Conservation (phyloP, 2,797 vertebrate genomes). For the Loris lydekkerianus region DNA sequence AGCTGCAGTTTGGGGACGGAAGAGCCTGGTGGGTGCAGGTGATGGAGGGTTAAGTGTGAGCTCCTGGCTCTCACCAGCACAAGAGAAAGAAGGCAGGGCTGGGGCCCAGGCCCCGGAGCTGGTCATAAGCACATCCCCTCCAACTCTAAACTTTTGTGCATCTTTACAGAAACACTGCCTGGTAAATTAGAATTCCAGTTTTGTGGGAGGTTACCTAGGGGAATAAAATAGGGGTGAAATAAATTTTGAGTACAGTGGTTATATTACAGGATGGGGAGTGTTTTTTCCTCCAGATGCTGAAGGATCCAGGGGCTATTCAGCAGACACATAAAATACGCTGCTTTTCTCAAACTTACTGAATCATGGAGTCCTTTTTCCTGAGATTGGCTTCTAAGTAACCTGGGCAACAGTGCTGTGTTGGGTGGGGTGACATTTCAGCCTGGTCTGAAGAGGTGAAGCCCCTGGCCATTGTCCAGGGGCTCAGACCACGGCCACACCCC, state of each 20-base stretch:
- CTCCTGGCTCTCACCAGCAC: background rate
- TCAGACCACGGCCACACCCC: fast-evolving
- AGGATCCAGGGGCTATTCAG: background rate
- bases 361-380: fast-evolving
- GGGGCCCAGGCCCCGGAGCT: background rate
- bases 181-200: background rate
- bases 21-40: background rate
- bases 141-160: fast-evolving
- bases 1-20: background rate
- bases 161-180: background rate
- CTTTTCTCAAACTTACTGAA: background rate
- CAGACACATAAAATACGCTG: fast-evolving
- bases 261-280: too few species aligned
- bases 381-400: background rate
- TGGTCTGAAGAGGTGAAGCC: background rate
- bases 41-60: background rate
- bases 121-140: background rate
- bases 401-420: background rate
- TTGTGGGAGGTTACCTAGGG: fast-evolving
- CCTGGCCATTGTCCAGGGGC: background rate
- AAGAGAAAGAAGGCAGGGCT: background rate
- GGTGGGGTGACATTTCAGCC: fast-evolving
- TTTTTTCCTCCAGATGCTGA: background rate
- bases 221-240: fast-evolving
- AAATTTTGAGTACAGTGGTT: fast-evolving